Evolutionary conservation across 2,888 invertebrate genomes (phyloP).

Genomic region (Leptopilina syphax): DNA sequence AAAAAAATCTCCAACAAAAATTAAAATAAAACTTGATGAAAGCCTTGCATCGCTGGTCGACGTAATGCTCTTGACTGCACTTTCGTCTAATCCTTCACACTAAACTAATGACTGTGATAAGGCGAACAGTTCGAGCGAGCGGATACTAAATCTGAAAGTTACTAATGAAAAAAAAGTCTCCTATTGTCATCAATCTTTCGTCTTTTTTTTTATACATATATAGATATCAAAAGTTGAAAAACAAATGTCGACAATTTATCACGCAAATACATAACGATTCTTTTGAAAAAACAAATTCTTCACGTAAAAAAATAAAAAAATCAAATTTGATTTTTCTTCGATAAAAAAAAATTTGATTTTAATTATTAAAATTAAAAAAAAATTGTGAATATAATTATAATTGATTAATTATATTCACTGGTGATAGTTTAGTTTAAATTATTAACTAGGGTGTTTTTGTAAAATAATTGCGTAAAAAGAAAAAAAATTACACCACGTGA

Average conservation of each 20-base stretch:
- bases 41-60: slow-evolving; percentile 46
- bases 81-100: slow-evolving; percentile 47
- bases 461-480: too few relatives aligned
- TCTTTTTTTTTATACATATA: slow-evolving; percentile 46
- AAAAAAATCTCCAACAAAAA: slow-evolving; percentile 22
- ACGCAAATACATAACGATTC: slow-evolving; percentile 15
- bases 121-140: slow-evolving; percentile 43
- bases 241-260: slow-evolving; percentile 72
- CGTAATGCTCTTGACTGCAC: slow-evolving; percentile 43
- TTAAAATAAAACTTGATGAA: slow-evolving; percentile 35
- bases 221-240: slow-evolving; percentile 64
- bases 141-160: slow-evolving; percentile 34
- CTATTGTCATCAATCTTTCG: slow-evolving; percentile 5
- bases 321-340: slow-evolving; percentile 24
- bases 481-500: not conserved
- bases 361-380: too few relatives aligned
- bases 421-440: too few relatives aligned
- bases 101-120: slow-evolving; percentile 56
- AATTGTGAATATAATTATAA: too few relatives aligned
- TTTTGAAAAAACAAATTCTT: too few relatives aligned
- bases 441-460: too few relatives aligned
- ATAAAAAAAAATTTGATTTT: too few relatives aligned
- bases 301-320: too few relatives aligned
- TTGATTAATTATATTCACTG: too few relatives aligned
- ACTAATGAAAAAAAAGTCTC: slow-evolving; percentile 36